phyloP scores from a whole-genome alignment of 2,797 vertebrate species.

The Diceros bicornis region DNA sequence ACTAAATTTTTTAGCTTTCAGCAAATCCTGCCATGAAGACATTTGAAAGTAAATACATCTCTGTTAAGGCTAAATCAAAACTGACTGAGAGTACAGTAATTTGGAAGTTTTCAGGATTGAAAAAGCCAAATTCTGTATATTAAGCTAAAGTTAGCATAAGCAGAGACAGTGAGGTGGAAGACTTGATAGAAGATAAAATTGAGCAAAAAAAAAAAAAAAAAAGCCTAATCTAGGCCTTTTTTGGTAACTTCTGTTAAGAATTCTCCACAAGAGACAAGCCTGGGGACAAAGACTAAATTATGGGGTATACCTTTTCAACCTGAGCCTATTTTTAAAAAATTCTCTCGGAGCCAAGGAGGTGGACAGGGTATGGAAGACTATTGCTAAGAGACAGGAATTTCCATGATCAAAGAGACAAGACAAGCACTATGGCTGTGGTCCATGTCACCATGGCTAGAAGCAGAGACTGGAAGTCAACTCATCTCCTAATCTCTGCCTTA shows the following conservation, averaged over 20 bases:
- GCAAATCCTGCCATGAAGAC: neutral
- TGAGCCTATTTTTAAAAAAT: neutral
- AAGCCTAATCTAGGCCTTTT: neutral
- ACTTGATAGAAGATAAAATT: neutral
- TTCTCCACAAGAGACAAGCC: neutral
- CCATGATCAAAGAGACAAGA: neutral
- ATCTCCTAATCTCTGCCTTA: neutral
- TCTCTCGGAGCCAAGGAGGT: neutral
- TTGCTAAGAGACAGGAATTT: neutral
- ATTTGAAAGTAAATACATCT: neutral
- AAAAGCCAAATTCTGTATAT: neutral
- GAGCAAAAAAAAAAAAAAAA: neutral
- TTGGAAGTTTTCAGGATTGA: neutral
- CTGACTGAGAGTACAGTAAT: neutral
- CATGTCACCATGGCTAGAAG: neutral
- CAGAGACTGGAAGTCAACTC: no score
- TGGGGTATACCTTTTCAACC: neutral
- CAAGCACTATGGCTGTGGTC: neutral
- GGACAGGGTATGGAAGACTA: neutral
- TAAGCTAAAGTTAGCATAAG: neutral
- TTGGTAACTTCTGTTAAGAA: neutral
- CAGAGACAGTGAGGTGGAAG: neutral
- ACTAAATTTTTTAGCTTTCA: neutral
- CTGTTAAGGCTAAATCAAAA: neutral
- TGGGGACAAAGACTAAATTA: neutral